Conservation (phyloP, 2,888 invertebrate genomes). For the Brachynemurus nebulosus region DNA sequence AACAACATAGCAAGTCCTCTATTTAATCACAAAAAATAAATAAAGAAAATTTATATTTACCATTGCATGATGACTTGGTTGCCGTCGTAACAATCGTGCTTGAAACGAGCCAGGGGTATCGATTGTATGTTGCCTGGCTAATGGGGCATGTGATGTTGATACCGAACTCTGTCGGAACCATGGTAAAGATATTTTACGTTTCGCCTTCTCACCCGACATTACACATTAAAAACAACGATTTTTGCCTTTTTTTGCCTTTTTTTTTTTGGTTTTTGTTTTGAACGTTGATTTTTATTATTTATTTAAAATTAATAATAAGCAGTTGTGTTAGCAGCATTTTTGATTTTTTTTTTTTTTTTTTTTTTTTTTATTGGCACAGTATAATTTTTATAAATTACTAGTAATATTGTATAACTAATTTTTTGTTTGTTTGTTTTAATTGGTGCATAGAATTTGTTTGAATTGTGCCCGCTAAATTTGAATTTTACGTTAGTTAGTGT, state of each 20-base stretch:
- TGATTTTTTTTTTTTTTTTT: background rate
- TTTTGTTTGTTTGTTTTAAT: no score
- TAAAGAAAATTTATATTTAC: constrained; percentile 25
- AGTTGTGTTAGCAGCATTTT: no score
- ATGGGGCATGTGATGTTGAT: constrained; percentile 53
- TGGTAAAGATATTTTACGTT: constrained; percentile 76
- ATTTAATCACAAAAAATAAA: constrained; percentile 2
- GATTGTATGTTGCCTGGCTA: constrained; percentile 79
- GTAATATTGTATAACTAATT: no score
- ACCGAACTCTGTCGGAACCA: constrained; percentile 80
- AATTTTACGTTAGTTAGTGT: no score
- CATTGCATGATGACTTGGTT: constrained; percentile 43
- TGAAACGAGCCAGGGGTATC: constrained; percentile 80
- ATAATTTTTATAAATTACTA: constrained; percentile 2
- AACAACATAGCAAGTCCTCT: background rate
- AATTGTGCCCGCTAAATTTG: no score
- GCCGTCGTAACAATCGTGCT: constrained; percentile 54
- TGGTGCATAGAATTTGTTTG: no score
- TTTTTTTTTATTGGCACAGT: background rate
- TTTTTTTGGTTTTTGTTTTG: no score
- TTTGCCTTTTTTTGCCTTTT: no score
- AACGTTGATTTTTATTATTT: background rate
- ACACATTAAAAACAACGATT: no score
- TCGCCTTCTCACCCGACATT: constrained; percentile 39
- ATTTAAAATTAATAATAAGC: no score